Percentiles rank a stretch among this genome's conserved stretches.
These are phyloP conservation scores for Labrus mixtus DNA, from an alignment of 2,113 vertebrate species.

Conservation along the genomic window DNA sequence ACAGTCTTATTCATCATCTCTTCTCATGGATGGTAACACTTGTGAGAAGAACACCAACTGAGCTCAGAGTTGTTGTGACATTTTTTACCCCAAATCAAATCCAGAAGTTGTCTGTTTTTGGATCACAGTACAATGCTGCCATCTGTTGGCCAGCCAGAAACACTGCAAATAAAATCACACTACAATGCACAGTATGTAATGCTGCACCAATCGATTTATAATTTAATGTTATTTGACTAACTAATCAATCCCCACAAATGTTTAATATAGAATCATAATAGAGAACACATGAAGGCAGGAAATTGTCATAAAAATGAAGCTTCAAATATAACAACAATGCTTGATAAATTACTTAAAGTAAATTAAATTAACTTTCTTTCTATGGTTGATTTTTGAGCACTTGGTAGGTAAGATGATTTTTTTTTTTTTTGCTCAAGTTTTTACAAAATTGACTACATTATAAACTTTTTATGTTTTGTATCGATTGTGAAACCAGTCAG, in stretches of 20 bases:
- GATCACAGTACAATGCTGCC: conserved; percentile 59
- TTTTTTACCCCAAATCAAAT: conserved; percentile 17
- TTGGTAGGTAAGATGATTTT: neutral
- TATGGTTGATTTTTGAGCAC: neutral
- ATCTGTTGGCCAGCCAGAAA: conserved; percentile 55
- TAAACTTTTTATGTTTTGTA: too few relatives aligned
- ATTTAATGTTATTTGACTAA: neutral
- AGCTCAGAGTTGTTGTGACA: neutral
- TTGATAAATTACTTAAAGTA: too few relatives aligned
- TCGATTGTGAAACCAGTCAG: too few relatives aligned
- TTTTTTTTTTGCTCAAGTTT: too few relatives aligned
- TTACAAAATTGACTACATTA: too few relatives aligned
- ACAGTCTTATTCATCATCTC: neutral
- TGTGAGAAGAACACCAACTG: neutral
- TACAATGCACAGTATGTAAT: neutral
- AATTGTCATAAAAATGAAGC: too few relatives aligned
- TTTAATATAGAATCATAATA: neutral
- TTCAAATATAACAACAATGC: too few relatives aligned
- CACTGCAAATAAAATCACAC: conserved; percentile 43
- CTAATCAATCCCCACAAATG: neutral
- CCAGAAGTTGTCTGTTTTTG: neutral
- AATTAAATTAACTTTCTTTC: too few relatives aligned
- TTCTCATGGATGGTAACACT: conserved; percentile 17
- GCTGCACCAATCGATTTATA: neutral
- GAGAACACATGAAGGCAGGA: too few relatives aligned